phyloP scores from a whole-genome alignment of 2,113 vertebrate species.

The Tyrannus savana region DNA sequence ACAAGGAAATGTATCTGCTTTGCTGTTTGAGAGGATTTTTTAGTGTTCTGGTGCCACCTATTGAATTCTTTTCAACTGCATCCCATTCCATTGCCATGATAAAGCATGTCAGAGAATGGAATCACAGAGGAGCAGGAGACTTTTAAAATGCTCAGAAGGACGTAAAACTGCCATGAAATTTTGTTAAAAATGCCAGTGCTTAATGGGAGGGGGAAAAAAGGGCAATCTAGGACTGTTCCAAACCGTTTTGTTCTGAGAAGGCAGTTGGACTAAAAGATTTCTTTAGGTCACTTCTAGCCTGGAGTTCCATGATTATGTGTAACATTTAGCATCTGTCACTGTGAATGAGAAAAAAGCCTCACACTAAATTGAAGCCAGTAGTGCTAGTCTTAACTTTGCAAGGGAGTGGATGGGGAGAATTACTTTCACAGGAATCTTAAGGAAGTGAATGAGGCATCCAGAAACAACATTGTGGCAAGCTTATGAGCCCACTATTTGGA shows the following conservation, averaged over 20 bases:
- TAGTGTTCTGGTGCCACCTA: conserved; percentile 76
- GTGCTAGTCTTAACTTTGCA: neutral
- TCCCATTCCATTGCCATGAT: neutral
- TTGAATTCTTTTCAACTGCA: conserved; percentile 2
- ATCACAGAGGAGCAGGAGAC: neutral
- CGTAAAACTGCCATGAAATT: neutral
- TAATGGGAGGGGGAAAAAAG: neutral
- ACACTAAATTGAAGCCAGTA: neutral
- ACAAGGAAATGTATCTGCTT: neutral
- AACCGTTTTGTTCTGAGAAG: neutral
- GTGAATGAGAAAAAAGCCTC: neutral
- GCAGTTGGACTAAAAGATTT: neutral
- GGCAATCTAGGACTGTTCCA: neutral
- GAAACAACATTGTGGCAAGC: neutral
- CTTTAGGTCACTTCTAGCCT: neutral
- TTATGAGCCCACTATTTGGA: neutral
- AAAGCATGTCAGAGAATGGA: neutral
- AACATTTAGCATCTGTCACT: neutral
- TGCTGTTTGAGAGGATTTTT: neutral
- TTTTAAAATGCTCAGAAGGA: neutral
- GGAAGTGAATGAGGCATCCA: neutral
- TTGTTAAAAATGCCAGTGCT: neutral
- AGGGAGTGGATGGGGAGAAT: neutral
- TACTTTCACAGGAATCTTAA: neutral
- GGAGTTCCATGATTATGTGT: neutral